A percentile compares a stretch with the other conserved stretches of the same genome.
phyloP scores from a whole-genome alignment of 2,888 invertebrate species.

The Temnothorax rugatulus region DNA sequence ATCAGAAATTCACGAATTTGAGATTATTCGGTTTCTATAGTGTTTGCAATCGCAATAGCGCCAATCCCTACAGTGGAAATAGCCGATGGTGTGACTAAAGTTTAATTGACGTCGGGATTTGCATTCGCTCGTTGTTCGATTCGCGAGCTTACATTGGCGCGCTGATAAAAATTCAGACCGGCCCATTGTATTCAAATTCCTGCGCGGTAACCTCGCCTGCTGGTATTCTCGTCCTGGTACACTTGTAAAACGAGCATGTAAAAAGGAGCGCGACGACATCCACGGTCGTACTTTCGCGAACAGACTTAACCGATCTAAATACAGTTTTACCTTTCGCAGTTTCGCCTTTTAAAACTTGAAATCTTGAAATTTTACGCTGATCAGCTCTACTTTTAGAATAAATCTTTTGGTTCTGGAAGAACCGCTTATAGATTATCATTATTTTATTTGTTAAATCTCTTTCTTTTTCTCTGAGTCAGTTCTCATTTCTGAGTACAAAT shows the following conservation, averaged over 20 bases:
- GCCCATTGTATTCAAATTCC: constrained; percentile 85
- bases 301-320: constrained; percentile 31
- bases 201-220: constrained; percentile 71
- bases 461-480: not conserved
- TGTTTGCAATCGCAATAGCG: constrained; percentile 34
- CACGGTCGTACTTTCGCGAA: constrained; percentile 31
- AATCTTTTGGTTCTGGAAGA: not conserved
- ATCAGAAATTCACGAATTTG: constrained; percentile 35
- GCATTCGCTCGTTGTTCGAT: constrained; percentile 70
- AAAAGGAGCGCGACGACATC: constrained; percentile 48
- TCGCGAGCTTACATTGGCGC: constrained; percentile 64
- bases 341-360: not conserved
- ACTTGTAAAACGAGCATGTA: constrained; percentile 80
- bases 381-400: not conserved
- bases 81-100: constrained; percentile 76
- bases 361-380: not conserved
- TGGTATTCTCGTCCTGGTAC: constrained; percentile 73
- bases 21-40: constrained; percentile 37
- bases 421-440: not conserved
- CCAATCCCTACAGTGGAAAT: constrained; percentile 62
- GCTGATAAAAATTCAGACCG: constrained; percentile 85
- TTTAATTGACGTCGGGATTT: constrained; percentile 83
- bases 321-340: constrained; percentile 6
- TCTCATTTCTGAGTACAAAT: not conserved
- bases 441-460: not conserved